Percentiles rank a stretch among this genome's conserved stretches.
Evolutionary conservation across 2,113 vertebrate species (phyloP).

Genomic region (Heloderma charlesbogerti): DNA sequence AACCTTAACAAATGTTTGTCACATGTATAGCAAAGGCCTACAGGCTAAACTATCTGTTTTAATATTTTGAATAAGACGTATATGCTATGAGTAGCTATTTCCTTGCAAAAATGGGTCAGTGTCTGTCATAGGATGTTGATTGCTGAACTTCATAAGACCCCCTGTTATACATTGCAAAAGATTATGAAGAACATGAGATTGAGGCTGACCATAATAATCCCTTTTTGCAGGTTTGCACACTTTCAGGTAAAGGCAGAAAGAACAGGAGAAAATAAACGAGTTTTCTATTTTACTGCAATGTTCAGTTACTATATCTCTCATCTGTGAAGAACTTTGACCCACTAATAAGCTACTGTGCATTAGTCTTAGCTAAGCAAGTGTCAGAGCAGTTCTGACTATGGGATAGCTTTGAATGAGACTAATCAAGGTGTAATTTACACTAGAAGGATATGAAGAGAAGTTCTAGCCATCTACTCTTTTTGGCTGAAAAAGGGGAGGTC

Average conservation of each 20-base stretch:
- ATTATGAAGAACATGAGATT: not conserved
- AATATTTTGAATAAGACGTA: not conserved
- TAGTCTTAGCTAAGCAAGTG: not conserved
- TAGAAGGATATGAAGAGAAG: not conserved
- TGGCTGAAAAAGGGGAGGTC: conserved; percentile 10
- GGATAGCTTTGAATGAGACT: conserved; percentile 24
- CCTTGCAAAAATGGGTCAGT: not conserved
- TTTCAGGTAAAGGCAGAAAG: not conserved
- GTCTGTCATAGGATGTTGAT: not conserved
- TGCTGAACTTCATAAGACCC: not conserved
- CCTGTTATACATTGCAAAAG: not conserved
- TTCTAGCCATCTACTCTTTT: not conserved
- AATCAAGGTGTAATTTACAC: not conserved
- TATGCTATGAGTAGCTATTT: not conserved
- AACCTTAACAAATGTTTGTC: not conserved
- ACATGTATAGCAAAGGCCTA: not conserved
- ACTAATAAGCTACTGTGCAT: fast-evolving
- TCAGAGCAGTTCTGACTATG: conserved; percentile 1
- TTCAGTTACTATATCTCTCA: not conserved
- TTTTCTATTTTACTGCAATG: not conserved
- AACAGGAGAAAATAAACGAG: not conserved
- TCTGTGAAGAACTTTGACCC: conserved; percentile 13
- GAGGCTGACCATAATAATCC: not conserved
- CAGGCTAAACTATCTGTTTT: not conserved
- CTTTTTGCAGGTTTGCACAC: not conserved